Conservation (phyloP, 2,113 vertebrate species). For the Campylomormyrus tamandua region DNA sequence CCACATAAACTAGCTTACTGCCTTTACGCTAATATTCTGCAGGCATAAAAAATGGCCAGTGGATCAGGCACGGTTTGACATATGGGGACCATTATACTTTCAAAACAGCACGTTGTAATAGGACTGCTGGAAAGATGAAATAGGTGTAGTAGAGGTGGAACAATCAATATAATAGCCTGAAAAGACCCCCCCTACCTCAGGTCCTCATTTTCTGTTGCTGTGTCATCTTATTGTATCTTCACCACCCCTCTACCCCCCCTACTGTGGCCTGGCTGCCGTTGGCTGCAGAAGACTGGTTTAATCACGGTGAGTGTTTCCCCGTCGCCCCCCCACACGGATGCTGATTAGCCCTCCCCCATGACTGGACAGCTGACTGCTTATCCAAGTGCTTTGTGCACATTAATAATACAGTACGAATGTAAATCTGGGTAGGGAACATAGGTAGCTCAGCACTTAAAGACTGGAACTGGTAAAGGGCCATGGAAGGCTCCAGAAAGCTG, state of each 20-base stretch:
- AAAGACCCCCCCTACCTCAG: not conserved
- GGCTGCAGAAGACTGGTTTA: slow-evolving; percentile 88
- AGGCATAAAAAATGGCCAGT: not conserved
- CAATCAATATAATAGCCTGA: not conserved
- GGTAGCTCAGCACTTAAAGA: not conserved
- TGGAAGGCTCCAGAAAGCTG: not conserved
- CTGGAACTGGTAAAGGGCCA: not conserved
- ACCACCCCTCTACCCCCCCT: not conserved
- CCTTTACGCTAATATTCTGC: not conserved
- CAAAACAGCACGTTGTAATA: not conserved
- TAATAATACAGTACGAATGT: not conserved
- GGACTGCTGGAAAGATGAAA: not conserved
- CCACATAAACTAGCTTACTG: not conserved
- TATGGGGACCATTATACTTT: not conserved
- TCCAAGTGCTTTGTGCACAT: not conserved
- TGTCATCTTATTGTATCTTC: slow-evolving; percentile 30
- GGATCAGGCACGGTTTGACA: not conserved
- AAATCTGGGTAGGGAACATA: not conserved
- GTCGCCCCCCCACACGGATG: too few relatives aligned
- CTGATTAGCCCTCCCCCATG: too few relatives aligned
- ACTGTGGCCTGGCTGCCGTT: slow-evolving; percentile 26
- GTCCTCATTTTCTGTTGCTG: not conserved
- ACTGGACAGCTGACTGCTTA: not conserved
- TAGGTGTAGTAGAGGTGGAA: not conserved
- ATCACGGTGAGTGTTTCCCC: slow-evolving; percentile 74